Percentiles rank a stretch among this genome's conserved stretches.
Conservation (phyloP, 2,113 vertebrate genomes). For the Chitala chitala region DNA sequence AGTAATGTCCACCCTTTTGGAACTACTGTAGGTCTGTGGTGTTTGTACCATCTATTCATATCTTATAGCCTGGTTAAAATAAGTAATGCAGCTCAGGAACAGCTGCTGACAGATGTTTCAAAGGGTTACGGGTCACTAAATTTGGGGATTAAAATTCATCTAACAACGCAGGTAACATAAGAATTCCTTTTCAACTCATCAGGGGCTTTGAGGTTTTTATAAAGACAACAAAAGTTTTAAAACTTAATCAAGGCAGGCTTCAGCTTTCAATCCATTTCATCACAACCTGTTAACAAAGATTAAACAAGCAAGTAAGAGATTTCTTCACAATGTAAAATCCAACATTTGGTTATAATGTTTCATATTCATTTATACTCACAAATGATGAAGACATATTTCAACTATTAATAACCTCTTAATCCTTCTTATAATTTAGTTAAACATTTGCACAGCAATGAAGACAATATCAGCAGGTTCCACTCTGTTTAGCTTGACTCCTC, state of each 20-base stretch:
- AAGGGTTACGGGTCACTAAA: slow-evolving; percentile 25
- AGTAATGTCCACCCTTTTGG: background rate
- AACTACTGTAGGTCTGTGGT: too few species aligned
- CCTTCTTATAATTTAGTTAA: too few species aligned
- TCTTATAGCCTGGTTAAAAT: background rate
- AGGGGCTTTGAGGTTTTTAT: slow-evolving; percentile 34
- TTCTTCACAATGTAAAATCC: background rate
- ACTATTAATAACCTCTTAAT: too few species aligned
- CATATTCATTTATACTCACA: too few species aligned
- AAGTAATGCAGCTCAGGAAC: background rate
- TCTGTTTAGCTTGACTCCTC: background rate
- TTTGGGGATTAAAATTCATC: slow-evolving; percentile 26
- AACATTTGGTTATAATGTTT: background rate
- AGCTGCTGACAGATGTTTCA: slow-evolving; percentile 32
- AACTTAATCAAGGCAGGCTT: slow-evolving; percentile 4
- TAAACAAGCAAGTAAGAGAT: background rate
- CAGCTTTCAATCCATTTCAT: slow-evolving; percentile 1
- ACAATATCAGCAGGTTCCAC: background rate
- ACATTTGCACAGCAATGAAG: background rate
- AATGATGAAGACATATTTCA: too few species aligned
- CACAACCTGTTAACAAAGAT: background rate
- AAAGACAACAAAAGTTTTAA: slow-evolving; percentile 4
- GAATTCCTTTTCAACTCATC: slow-evolving; percentile 32
- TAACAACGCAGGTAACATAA: slow-evolving; percentile 17
- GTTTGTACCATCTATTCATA: slow-evolving; percentile 7